Evolutionary conservation across 2,797 vertebrate species (phyloP), one percentile per base, ranked within the genome.

Genomic region (Margarornis squamiger): DNA sequence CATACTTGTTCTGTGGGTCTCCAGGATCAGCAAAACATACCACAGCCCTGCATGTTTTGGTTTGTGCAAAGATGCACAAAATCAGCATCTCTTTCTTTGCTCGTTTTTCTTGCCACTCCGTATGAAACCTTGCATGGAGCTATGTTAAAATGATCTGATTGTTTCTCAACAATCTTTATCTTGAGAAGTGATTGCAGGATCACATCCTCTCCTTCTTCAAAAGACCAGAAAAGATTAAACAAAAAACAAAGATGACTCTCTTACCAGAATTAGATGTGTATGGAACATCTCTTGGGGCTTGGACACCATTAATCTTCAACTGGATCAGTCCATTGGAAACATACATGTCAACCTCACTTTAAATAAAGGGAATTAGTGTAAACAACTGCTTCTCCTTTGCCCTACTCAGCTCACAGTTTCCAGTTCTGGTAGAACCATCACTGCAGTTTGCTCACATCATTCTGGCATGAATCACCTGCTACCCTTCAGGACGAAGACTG

Each of bases 281-380:
- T 34, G 98, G 98, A 77, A 98, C 92, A 65, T 90, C 86, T 82
- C 11, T 73, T 70, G 96, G 86, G 67, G 93, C 77, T 95, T 98
- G 96, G 23, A 95, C 89, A 93, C 97, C 97, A 65, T 98, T 98
- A 73, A 99, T 95, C 96, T 94, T 98, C 91, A 98, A 49, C 62
- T 92, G 96, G 51, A 97, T 9, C 30, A 22, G 54, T 75, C 43
- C 94, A 43, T 97, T 79, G 79, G 90, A 97, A 61, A 79, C 90
- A 74, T 97, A 97, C 83, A 99, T 88, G 30, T 98, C 97, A 70
- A 99, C 58, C n/a, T 98, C 97, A 59, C 98, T 99, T 97, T 88
- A 92, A 95, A 68, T 26, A 90, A 59, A 96, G 41, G 49, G 94
- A 87, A 70, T 54, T 0, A 54, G 17, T 85, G 58, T 92, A 66